phyloP scores from a whole-genome alignment of 2,113 vertebrate species.

The Aix galericulata region DNA sequence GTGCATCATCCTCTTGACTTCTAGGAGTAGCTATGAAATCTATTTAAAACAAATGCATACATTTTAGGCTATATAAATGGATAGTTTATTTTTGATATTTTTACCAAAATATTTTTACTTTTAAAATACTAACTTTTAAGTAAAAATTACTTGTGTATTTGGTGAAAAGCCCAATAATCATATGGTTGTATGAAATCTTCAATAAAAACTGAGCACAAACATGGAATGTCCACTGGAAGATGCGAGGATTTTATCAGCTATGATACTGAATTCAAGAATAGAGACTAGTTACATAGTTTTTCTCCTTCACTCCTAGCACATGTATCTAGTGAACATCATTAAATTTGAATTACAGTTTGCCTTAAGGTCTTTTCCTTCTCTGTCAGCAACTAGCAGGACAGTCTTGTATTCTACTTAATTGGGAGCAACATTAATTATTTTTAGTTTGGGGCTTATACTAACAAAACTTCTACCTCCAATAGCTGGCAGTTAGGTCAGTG shows the following conservation, averaged over 20 bases:
- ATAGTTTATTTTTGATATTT: background rate
- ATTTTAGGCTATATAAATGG: background rate
- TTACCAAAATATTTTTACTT: background rate
- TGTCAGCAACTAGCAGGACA: background rate
- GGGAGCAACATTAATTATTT: background rate
- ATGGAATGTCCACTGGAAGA: background rate
- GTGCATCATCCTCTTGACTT: constrained; percentile 89
- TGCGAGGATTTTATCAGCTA: background rate
- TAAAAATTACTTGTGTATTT: background rate
- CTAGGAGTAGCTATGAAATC: constrained; percentile 84
- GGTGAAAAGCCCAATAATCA: background rate
- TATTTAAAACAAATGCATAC: constrained; percentile 52
- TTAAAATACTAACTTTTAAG: background rate
- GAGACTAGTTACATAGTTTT: background rate
- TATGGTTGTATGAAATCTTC: background rate
- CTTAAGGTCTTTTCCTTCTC: background rate
- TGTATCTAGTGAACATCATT: background rate
- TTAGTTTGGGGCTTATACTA: background rate
- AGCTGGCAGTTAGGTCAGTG: background rate
- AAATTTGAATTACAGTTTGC: background rate
- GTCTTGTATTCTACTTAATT: background rate
- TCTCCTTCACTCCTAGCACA: background rate
- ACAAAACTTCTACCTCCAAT: background rate
- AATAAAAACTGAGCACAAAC: background rate
- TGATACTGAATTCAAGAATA: background rate